phyloP scores from a whole-genome alignment of 2,797 vertebrate species.

The Microtus californicus region DNA sequence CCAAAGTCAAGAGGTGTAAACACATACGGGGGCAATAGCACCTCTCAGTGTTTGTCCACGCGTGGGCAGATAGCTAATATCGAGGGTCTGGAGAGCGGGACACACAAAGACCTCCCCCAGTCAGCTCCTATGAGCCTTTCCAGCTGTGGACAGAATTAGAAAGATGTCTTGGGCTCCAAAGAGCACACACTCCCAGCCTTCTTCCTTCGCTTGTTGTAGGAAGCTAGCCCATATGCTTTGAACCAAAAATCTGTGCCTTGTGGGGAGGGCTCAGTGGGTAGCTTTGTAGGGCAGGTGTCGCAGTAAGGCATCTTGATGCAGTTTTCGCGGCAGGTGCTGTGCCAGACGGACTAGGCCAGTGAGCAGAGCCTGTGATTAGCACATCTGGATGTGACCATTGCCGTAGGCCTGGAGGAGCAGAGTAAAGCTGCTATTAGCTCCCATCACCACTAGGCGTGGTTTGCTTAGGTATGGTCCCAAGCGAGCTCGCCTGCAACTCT shows the following conservation, averaged over 20 bases:
- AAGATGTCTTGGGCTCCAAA: slow-evolving; percentile 32
- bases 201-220: not conserved
- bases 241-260: not conserved
- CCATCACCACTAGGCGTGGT: not conserved
- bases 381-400: not conserved
- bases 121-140: slow-evolving; percentile 21
- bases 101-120: not conserved
- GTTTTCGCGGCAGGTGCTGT: not conserved
- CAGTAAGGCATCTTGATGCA: not conserved
- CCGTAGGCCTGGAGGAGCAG: not conserved
- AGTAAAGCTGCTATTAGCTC: not conserved
- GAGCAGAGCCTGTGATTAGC: not conserved
- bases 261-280: not conserved
- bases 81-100: not conserved
- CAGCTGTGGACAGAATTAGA: not conserved
- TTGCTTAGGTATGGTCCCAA: too few relatives aligned
- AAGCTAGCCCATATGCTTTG: not conserved
- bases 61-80: not conserved
- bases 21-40: rapidly evolving
- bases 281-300: not conserved
- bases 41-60: not conserved
- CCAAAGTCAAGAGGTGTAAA: not conserved
- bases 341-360: rapidly evolving
- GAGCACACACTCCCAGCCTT: not conserved
- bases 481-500: not conserved